These are phyloP conservation scores for Siphonodentalium dalli DNA, from an alignment of 2,888 invertebrate species.

Conservation along the genomic window DNA sequence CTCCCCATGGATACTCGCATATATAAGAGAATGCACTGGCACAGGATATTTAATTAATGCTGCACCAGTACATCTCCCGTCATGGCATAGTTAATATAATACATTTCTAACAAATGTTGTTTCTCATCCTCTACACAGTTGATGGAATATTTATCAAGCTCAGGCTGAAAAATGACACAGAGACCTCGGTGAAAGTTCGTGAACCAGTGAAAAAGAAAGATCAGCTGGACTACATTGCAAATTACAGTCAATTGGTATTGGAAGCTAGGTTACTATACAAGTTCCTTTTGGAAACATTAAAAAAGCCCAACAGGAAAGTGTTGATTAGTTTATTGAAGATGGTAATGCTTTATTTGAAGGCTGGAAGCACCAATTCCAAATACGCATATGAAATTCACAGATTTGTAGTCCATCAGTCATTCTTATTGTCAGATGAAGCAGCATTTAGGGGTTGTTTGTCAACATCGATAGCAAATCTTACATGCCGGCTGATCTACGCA, in stretches of 20 bases:
- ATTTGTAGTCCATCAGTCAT: conserved; percentile 23
- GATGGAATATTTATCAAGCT: conserved; percentile 2
- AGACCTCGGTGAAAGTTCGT: not conserved
- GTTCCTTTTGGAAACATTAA: conserved; percentile 14
- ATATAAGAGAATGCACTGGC: too few relatives aligned
- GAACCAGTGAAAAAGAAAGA: not conserved
- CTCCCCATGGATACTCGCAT: too few relatives aligned
- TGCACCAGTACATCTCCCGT: too few relatives aligned
- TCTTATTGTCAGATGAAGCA: conserved; percentile 7
- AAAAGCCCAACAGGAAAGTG: conserved; percentile 22
- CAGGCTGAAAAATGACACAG: not conserved
- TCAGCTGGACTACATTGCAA: conserved; percentile 5
- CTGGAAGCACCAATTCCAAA: conserved; percentile 23
- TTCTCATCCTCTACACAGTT: too few relatives aligned
- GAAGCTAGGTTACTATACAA: conserved; percentile 24
- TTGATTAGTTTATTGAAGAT: conserved; percentile 23
- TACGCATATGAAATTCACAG: conserved; percentile 30
- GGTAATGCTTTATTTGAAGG: conserved; percentile 26
- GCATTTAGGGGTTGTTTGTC: conserved; percentile 17
- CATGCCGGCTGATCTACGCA: conserved; percentile 19
- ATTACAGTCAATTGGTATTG: conserved; percentile 13
- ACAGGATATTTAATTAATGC: too few relatives aligned
- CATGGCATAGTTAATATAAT: too few relatives aligned
- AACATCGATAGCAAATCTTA: conserved; percentile 15
- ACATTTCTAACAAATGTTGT: too few relatives aligned